Conservation (phyloP, 2,888 invertebrate genomes). For the Charanyca ferruginea region DNA sequence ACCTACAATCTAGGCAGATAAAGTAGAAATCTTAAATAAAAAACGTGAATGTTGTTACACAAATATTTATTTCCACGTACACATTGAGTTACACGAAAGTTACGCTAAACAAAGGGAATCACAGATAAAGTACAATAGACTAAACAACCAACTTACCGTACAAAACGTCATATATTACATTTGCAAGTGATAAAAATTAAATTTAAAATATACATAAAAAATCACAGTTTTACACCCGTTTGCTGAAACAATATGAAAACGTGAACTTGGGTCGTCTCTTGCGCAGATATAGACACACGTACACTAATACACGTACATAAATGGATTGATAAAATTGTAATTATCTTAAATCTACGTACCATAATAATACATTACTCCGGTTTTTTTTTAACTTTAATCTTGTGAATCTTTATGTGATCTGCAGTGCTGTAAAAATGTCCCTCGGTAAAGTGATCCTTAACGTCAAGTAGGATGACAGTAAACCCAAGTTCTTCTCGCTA, state of each 20-base stretch:
- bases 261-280: slow-evolving; percentile 32
- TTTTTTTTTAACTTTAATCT: background rate
- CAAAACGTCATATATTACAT: slow-evolving; percentile 60
- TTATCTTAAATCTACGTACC: slow-evolving; percentile 41
- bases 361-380: slow-evolving; percentile 43
- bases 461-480: too few species aligned
- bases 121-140: slow-evolving; percentile 86
- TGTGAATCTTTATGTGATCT: background rate
- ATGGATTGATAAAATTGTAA: slow-evolving; percentile 14
- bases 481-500: too few species aligned
- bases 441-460: background rate
- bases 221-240: slow-evolving; percentile 64
- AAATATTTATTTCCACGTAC: slow-evolving; percentile 87
- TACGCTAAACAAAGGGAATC: slow-evolving; percentile 85
- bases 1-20: background rate
- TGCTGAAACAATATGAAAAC: slow-evolving; percentile 37
- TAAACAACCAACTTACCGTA: slow-evolving; percentile 62
- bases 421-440: background rate
- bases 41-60: slow-evolving; percentile 78
- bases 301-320: slow-evolving; percentile 38
- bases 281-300: slow-evolving; percentile 34
- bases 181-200: slow-evolving; percentile 62
- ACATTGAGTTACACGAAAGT: slow-evolving; percentile 82
- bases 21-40: slow-evolving; percentile 51
- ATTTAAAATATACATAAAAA: slow-evolving; percentile 61